Base-by-base conservation (phyloP, 2,888 invertebrate species). In the Drosophila macrothrix region DNA sequence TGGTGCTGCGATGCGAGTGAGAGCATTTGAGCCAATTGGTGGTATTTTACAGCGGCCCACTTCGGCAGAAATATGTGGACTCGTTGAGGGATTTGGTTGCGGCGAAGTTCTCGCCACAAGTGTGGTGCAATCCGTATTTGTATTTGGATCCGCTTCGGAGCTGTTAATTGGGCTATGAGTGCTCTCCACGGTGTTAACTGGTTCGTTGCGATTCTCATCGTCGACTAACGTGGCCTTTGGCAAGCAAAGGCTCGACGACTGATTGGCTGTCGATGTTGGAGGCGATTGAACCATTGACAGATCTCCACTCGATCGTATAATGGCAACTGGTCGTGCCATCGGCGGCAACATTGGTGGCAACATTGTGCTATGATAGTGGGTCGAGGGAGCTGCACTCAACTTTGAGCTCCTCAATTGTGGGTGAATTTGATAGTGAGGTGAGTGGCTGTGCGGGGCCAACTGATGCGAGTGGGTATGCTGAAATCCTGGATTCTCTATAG, bases 241-340 rank as follows among this genome's bases (percentile, higher is more conserved):
- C 87, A 39, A 16, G 80, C 89, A 88, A 90, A 89, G 60, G 91
- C 29, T 68, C 29, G 73, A 55, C 46, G 95, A 95, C 52, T 95
- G 95, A 39, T 61, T 73, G 19, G 95, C 94, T 73, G 94, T 94
- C 50, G 96, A 95, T 14, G 95, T 94, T 29, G 96, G 95, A 10
- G 96, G 95, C 60, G 96, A 95, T 77, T 94, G 95, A 35, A 95
- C 94, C 83, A 95, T 94, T 73, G 95, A 94, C 78, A 95, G 81
- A 84, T 94, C 94, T 94, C 96, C 96, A 88, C 98, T 98, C 66
- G 98, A 98, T 87, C 98, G 95, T 90, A 99, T 98, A 91, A 99
- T 98, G 76, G 99, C 98, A 35, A 99, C 99, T 0, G 99, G 99
- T 78, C 99, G 95, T 4, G 99, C 98, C 97, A 99, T 98, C 25